Percentiles rank a stretch among this genome's conserved stretches.
phyloP scores from a whole-genome alignment of 2,888 invertebrate genomes.

The Cecidostiba fungosa region DNA sequence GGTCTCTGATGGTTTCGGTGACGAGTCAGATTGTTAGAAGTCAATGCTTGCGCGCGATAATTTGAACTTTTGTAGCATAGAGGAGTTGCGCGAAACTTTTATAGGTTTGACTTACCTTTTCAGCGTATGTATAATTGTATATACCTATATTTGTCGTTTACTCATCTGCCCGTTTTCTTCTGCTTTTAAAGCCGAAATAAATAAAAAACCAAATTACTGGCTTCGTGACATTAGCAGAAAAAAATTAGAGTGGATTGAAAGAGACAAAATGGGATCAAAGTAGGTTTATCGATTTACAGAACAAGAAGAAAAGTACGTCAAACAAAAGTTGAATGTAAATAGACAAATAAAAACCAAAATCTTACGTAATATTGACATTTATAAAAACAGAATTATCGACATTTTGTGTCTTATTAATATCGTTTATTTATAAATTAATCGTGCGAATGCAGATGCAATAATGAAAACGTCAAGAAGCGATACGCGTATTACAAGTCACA shows the following conservation, averaged over 20 bases:
- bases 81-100: too few relatives aligned
- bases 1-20: too few relatives aligned
- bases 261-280: background rate
- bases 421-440: constrained; percentile 80
- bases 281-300: constrained; percentile 15
- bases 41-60: too few relatives aligned
- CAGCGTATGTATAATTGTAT: too few relatives aligned
- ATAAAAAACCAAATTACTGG: too few relatives aligned
- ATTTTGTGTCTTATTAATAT: constrained; percentile 68
- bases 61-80: too few relatives aligned
- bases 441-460: constrained; percentile 80
- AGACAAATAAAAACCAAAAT: constrained; percentile 50
- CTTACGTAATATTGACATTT: constrained; percentile 57
- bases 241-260: background rate
- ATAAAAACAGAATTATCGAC: constrained; percentile 59
- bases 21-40: too few relatives aligned
- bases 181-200: too few relatives aligned
- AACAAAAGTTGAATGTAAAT: background rate
- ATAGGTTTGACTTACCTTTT: too few relatives aligned
- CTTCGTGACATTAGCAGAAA: background rate
- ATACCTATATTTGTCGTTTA: too few relatives aligned
- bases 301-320: constrained; percentile 13
- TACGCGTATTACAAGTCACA: constrained; percentile 79
- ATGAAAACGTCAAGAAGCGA: constrained; percentile 80
- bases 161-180: too few relatives aligned